These are phyloP conservation scores for Laspeyria flexula DNA, from an alignment of 2,888 invertebrate genomes.

Conservation along the genomic window DNA sequence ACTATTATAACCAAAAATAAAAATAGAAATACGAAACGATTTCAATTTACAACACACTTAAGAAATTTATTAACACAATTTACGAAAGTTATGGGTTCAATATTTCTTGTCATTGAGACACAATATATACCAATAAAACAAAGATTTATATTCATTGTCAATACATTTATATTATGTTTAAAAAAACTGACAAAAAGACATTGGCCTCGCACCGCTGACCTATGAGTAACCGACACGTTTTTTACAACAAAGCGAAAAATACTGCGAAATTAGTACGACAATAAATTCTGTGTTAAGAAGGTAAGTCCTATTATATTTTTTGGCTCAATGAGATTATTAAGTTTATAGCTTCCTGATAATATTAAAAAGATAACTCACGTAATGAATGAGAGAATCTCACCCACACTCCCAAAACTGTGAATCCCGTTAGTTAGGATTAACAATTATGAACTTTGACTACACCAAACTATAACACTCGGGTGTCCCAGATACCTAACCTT, in stretches of 20 bases:
- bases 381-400: too few relatives aligned
- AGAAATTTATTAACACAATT: constrained; percentile 34
- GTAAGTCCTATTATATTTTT: constrained; percentile 12
- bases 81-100: constrained; percentile 32
- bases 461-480: too few relatives aligned
- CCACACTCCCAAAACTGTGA: too few relatives aligned
- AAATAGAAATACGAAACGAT: too few relatives aligned
- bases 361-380: too few relatives aligned
- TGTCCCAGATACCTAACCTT: too few relatives aligned
- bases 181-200: constrained; percentile 52
- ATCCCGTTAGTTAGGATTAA: too few relatives aligned
- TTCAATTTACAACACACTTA: too few relatives aligned
- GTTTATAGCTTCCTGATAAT: too few relatives aligned
- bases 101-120: constrained; percentile 31
- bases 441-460: too few relatives aligned
- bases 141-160: constrained; percentile 49
- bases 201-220: constrained; percentile 74
- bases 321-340: too few relatives aligned
- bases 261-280: constrained; percentile 43
- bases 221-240: constrained; percentile 74
- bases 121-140: constrained; percentile 40
- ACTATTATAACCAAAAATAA: too few relatives aligned
- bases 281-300: constrained; percentile 15
- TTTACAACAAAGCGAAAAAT: constrained; percentile 55
- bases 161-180: constrained; percentile 50